These are phyloP conservation scores for Poecilia wingei DNA, from an alignment of 2,797 vertebrate species.

Conservation along the genomic window DNA sequence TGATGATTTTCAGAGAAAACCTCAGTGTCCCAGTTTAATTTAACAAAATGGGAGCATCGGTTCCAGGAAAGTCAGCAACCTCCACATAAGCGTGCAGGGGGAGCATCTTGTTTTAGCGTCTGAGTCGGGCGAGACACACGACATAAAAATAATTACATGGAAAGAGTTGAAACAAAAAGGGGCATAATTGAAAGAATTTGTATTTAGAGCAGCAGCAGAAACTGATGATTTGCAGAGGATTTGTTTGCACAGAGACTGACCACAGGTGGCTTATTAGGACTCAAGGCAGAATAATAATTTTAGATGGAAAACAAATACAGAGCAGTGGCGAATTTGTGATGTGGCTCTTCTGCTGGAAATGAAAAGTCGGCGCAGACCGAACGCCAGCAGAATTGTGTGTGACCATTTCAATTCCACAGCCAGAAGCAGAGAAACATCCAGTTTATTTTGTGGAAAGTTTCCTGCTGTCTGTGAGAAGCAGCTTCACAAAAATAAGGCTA, in stretches of 20 bases:
- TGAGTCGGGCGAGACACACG: conserved; percentile 34
- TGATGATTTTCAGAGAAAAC: conserved; percentile 22
- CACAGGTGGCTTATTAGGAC: conserved; percentile 48
- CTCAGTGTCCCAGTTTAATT: conserved; percentile 45
- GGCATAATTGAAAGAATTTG: conserved; percentile 18
- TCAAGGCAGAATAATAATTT: conserved; percentile 39
- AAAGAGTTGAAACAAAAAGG: conserved; percentile 10
- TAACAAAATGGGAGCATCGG: conserved; percentile 23
- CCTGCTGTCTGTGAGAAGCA: not conserved
- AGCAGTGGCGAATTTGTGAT: conserved; percentile 47
- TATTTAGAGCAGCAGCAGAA: conserved; percentile 28
- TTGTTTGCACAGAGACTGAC: conserved; percentile 42
- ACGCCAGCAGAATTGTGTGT: conserved; percentile 20
- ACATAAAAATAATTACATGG: conserved; percentile 41
- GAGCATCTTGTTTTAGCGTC: conserved; percentile 39
- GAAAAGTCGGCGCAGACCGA: conserved; percentile 7
- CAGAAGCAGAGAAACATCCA: not conserved
- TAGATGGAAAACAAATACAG: conserved; percentile 37
- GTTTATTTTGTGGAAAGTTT: not conserved
- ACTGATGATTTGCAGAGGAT: conserved; percentile 30
- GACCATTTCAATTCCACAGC: conserved; percentile 7
- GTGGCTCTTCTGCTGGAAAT: conserved; percentile 29
- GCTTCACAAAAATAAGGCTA: not conserved
- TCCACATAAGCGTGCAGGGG: conserved; percentile 36
- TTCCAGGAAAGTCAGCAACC: conserved; percentile 35